Evolutionary conservation across 2,797 vertebrate species (phyloP).

Genomic region (Catostomus latipinnis): DNA sequence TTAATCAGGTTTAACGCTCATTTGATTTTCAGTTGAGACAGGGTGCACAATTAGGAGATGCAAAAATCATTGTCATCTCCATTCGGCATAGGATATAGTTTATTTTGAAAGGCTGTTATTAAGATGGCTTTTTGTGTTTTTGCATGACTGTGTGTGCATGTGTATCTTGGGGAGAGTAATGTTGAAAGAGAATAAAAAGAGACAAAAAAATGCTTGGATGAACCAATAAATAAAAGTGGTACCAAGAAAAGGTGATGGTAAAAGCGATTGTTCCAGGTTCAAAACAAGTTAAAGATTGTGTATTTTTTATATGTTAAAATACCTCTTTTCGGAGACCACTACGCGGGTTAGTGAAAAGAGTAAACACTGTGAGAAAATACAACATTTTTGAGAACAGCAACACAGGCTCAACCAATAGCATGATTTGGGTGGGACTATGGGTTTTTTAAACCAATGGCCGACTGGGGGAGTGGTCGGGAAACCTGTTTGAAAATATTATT

Average conservation of each 20-base stretch:
- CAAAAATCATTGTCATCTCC: conserved; percentile 67
- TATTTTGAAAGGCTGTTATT: conserved; percentile 76
- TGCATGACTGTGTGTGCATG: background rate
- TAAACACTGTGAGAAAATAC: no score
- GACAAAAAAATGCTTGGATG: conserved; percentile 13
- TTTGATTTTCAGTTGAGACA: conserved; percentile 63
- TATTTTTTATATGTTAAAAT: no score
- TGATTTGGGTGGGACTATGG: no score
- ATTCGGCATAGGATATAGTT: conserved; percentile 64
- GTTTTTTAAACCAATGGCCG: no score
- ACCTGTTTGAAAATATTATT: no score
- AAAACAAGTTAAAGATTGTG: conserved; percentile 5
- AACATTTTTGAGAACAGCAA: no score
- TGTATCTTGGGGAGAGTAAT: conserved; percentile 46
- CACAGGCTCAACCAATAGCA: no score
- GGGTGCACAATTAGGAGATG: conserved; percentile 50
- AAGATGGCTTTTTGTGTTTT: conserved; percentile 67
- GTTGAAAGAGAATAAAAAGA: conserved; percentile 32
- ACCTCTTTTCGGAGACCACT: no score
- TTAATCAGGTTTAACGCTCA: conserved; percentile 77
- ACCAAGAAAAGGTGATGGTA: conserved; percentile 38
- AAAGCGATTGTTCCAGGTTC: conserved; percentile 37
- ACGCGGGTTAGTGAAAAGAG: no score
- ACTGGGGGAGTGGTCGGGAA: no score
- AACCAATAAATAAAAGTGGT: conserved; percentile 35